phyloP scores from a whole-genome alignment of 2,113 vertebrate genomes.

The Phaethon lepturus region DNA sequence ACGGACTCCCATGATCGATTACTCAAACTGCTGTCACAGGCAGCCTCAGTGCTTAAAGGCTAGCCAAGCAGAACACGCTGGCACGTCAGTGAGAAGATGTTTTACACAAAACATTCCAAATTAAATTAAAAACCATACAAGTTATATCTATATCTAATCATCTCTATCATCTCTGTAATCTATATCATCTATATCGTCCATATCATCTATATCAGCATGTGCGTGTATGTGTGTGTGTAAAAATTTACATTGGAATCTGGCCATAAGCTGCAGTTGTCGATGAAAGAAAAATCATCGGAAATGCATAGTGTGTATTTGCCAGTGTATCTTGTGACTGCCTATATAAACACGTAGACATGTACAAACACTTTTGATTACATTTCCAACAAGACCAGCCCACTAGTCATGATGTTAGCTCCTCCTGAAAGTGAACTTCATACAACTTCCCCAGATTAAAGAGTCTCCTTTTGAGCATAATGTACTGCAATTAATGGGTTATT shows the following conservation, averaged over 20 bases:
- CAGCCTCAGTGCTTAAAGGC: background rate
- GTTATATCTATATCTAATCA: background rate
- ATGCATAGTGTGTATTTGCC: background rate
- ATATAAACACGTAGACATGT: background rate
- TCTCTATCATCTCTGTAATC: too few species aligned
- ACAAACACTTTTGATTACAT: background rate
- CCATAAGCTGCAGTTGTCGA: background rate
- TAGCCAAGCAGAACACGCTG: background rate
- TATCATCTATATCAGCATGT: too few species aligned
- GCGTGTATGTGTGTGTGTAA: background rate
- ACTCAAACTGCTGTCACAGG: background rate
- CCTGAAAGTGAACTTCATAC: background rate
- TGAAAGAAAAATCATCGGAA: background rate
- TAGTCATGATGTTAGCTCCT: background rate
- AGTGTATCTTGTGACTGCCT: background rate
- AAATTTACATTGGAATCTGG: background rate
- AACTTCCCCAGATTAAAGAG: background rate
- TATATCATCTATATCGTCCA: too few species aligned
- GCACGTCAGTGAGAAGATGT: background rate
- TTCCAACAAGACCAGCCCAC: background rate
- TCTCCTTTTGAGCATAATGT: background rate
- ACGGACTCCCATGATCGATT: background rate
- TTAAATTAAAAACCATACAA: background rate
- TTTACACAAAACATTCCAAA: conserved; percentile 22
- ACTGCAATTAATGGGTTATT: background rate